Percentiles rank a stretch among this genome's conserved stretches.
Conservation (phyloP, 2,797 vertebrate genomes). For the Megaceryle alcyon region DNA sequence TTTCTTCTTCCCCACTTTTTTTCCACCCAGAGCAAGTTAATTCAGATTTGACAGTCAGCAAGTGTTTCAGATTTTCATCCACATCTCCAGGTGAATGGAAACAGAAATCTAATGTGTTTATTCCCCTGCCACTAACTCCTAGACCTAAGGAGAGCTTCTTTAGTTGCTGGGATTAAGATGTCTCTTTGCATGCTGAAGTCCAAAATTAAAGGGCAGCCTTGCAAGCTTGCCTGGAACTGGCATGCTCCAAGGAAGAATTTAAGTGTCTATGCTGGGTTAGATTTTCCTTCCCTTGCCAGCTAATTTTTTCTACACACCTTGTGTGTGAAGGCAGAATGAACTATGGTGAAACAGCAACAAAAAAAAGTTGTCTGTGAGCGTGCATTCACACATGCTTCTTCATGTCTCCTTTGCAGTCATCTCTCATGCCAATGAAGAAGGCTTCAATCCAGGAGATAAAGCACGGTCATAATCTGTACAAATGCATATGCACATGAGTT, state of each 20-base stretch:
- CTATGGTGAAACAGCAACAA: not conserved
- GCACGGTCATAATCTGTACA: not conserved
- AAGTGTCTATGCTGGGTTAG: not conserved
- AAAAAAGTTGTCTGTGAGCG: not conserved
- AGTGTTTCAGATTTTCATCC: not conserved
- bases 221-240: not conserved
- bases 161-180: not conserved
- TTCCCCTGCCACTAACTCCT: not conserved
- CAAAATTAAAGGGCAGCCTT: not conserved
- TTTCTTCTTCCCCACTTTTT: not conserved
- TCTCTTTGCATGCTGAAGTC: not conserved
- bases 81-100: not conserved
- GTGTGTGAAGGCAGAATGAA: not conserved
- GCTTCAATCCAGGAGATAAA: not conserved
- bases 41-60: conserved; percentile 3
- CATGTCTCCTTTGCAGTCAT: not conserved
- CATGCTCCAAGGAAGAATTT: not conserved
- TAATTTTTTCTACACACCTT: not conserved
- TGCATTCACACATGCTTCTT: not conserved
- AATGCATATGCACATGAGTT: not conserved
- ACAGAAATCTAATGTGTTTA: not conserved
- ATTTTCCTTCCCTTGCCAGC: not conserved
- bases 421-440: not conserved
- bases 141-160: not conserved
- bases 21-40: not conserved